A percentile compares a stretch with the other conserved stretches of the same genome.
Conservation (phyloP, 2,113 vertebrate genomes). For the Daphoenositta chrysoptera region DNA sequence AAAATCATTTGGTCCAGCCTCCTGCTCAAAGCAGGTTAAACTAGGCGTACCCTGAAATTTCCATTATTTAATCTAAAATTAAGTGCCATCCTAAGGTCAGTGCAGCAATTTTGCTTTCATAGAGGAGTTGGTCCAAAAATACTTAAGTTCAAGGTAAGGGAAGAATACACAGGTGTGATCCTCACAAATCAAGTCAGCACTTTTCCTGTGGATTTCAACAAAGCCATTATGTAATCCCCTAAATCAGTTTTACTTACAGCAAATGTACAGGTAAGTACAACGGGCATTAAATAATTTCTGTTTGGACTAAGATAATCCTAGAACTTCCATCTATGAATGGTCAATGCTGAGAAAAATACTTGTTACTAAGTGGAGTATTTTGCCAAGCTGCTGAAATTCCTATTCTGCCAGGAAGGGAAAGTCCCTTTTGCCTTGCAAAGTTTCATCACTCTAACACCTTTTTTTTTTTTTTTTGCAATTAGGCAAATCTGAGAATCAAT, state of each 20-base stretch:
- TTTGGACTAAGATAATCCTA: background rate
- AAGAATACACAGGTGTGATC: background rate
- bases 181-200: background rate
- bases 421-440: background rate
- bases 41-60: background rate
- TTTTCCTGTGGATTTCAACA: background rate
- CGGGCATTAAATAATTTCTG: background rate
- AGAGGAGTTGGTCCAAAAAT: background rate
- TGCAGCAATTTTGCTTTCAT: background rate
- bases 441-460: background rate
- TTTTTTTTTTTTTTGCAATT: background rate
- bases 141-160: background rate
- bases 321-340: background rate
- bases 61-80: background rate
- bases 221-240: background rate
- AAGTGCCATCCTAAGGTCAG: background rate
- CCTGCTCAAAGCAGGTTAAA: background rate
- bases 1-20: background rate
- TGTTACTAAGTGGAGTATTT: background rate
- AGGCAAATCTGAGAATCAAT: background rate
- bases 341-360: background rate
- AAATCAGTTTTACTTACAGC: background rate
- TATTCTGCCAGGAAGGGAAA: background rate
- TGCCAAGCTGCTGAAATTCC: background rate
- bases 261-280: background rate